A percentile compares a stretch with the other conserved stretches of the same genome.
phyloP scores from a whole-genome alignment of 2,888 invertebrate genomes.

The Oscheius sp. region DNA sequence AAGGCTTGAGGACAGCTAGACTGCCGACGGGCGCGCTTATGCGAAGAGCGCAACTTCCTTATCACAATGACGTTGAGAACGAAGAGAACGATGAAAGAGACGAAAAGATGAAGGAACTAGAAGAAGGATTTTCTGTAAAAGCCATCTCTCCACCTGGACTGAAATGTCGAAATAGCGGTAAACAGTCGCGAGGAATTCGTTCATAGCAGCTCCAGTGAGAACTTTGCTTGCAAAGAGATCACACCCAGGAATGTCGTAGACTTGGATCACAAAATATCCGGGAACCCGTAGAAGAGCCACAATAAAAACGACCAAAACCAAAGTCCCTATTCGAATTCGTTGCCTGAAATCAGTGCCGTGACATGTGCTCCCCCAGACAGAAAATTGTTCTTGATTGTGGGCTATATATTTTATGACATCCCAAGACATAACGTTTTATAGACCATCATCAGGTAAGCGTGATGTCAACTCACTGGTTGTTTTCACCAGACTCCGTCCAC shows the following conservation, averaged over 20 bases:
- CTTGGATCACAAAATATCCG: slow-evolving; percentile 33
- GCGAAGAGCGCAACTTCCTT: slow-evolving; percentile 48
- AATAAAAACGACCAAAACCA: slow-evolving; percentile 1
- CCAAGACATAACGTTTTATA: slow-evolving; percentile 5
- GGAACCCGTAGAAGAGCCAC: slow-evolving; percentile 37
- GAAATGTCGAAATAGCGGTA: slow-evolving; percentile 25
- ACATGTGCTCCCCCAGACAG: background rate
- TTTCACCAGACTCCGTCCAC: slow-evolving; percentile 8
- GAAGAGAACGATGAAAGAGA: slow-evolving; percentile 54
- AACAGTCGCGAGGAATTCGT: background rate
- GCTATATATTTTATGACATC: slow-evolving; percentile 10
- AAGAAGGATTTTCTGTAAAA: slow-evolving; percentile 20
- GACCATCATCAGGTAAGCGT: background rate
- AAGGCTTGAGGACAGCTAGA: slow-evolving; percentile 47
- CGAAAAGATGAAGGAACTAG: slow-evolving; percentile 62
- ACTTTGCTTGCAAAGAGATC: slow-evolving; percentile 40
- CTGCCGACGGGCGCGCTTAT: slow-evolving; percentile 53
- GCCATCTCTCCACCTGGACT: slow-evolving; percentile 15
- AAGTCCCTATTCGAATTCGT: slow-evolving; percentile 3
- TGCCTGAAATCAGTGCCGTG: background rate
- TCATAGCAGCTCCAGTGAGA: slow-evolving; percentile 12
- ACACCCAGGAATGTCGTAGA: slow-evolving; percentile 32
- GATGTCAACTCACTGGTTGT: slow-evolving; percentile 11
- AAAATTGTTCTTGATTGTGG: background rate
- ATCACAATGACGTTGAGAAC: slow-evolving; percentile 55